These are phyloP conservation scores for Piaya cayana DNA, from an alignment of 2,113 vertebrate species.

Conservation along the genomic window DNA sequence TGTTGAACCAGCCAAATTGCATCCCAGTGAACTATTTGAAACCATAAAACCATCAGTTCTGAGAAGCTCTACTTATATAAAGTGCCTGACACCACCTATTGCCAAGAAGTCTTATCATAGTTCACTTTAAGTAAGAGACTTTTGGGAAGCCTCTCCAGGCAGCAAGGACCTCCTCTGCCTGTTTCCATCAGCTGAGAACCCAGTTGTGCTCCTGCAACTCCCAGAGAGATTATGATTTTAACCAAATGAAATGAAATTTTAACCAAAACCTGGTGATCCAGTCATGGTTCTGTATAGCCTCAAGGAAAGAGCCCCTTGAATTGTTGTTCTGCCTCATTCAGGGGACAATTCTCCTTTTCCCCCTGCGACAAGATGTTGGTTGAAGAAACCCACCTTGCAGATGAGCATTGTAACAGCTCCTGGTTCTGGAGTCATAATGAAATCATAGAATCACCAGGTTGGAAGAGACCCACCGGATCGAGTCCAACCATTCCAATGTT, in stretches of 20 bases:
- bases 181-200: background rate
- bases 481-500: too few species aligned
- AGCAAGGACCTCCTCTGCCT: background rate
- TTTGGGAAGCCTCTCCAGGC: background rate
- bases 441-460: too few species aligned
- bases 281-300: background rate
- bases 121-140: background rate
- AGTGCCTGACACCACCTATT: background rate
- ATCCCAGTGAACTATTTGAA: background rate
- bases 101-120: background rate
- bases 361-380: background rate
- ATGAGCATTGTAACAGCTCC: background rate
- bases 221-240: too few species aligned
- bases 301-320: background rate
- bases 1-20: constrained; percentile 5
- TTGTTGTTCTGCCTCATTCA: background rate
- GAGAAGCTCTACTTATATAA: background rate
- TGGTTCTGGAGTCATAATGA: background rate
- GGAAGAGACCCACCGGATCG: too few species aligned
- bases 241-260: background rate
- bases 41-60: background rate
- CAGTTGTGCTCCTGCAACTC: background rate
- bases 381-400: background rate
- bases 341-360: background rate
- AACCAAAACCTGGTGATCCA: background rate